These are phyloP conservation scores for Doris montereyensis DNA, from an alignment of 2,888 invertebrate genomes.

Conservation along the genomic window DNA sequence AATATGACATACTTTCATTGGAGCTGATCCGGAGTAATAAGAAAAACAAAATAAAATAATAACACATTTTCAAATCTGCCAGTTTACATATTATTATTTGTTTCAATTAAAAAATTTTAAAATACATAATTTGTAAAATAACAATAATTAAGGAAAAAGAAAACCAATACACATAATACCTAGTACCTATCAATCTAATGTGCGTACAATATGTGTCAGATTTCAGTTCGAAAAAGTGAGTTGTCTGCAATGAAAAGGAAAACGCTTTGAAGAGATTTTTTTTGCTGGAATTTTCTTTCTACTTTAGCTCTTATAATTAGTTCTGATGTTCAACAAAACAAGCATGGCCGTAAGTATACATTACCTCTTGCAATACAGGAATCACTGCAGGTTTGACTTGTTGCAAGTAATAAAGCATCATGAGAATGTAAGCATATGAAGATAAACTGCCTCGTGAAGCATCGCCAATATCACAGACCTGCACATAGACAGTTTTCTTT, in stretches of 20 bases:
- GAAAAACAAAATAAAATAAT: too few species aligned
- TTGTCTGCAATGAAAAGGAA: neutral
- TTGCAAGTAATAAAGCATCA: conserved; percentile 78
- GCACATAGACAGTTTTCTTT: conserved; percentile 43
- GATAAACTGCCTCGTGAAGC: conserved; percentile 78
- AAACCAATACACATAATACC: too few species aligned
- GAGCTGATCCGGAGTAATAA: too few species aligned
- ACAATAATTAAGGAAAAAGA: too few species aligned
- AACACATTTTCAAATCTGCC: too few species aligned
- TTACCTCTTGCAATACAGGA: conserved; percentile 78
- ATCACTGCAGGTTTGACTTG: conserved; percentile 76
- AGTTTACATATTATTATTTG: too few species aligned
- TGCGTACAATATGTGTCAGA: too few species aligned
- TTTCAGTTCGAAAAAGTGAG: neutral
- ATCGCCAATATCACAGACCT: conserved; percentile 77
- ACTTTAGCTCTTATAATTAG: neutral
- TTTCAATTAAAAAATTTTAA: too few species aligned
- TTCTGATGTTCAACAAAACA: neutral
- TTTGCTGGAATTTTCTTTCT: neutral
- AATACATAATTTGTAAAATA: too few species aligned
- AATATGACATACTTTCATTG: too few species aligned
- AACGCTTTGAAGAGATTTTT: neutral
- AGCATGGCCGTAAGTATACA: too few species aligned
- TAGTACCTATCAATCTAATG: too few species aligned
- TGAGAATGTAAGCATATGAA: conserved; percentile 78